These are phyloP conservation scores for Xiphophorus birchmanni DNA, from an alignment of 2,797 vertebrate genomes.

Conservation along the genomic window DNA sequence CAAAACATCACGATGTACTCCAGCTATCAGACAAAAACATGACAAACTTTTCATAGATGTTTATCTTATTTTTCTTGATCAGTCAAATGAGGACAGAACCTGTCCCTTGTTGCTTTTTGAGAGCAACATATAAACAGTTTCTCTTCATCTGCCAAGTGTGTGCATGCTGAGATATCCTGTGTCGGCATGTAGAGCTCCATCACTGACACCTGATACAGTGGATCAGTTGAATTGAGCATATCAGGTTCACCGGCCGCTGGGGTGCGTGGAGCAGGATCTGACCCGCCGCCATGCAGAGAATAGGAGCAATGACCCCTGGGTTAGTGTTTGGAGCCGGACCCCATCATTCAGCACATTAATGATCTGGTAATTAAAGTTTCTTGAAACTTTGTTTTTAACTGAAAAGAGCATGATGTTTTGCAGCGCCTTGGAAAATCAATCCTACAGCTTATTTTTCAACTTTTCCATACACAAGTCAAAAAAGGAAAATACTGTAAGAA, in stretches of 20 bases:
- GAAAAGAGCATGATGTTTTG: background rate
- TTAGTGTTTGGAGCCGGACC: background rate
- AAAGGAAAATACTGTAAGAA: too few species aligned
- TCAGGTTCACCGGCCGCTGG: constrained; percentile 66
- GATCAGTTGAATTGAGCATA: constrained; percentile 89
- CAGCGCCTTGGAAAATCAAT: background rate
- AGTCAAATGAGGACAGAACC: background rate
- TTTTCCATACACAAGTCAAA: background rate
- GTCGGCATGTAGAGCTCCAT: constrained; percentile 73
- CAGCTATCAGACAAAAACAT: background rate
- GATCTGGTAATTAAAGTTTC: background rate
- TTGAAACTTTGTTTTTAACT: background rate
- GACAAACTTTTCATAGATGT: background rate
- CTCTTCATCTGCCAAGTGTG: background rate
- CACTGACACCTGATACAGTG: constrained; percentile 79
- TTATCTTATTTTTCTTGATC: background rate
- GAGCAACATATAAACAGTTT: constrained; percentile 23
- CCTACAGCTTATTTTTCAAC: background rate
- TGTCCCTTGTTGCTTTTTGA: background rate
- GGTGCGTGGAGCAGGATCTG: constrained; percentile 10
- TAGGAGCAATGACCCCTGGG: constrained; percentile 34
- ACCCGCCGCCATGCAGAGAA: constrained; percentile 1
- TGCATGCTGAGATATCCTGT: constrained; percentile 47
- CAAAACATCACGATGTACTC: background rate
- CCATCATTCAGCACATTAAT: background rate